Base-by-base conservation (phyloP, 2,797 vertebrate species). In the Zalophus californianus region DNA sequence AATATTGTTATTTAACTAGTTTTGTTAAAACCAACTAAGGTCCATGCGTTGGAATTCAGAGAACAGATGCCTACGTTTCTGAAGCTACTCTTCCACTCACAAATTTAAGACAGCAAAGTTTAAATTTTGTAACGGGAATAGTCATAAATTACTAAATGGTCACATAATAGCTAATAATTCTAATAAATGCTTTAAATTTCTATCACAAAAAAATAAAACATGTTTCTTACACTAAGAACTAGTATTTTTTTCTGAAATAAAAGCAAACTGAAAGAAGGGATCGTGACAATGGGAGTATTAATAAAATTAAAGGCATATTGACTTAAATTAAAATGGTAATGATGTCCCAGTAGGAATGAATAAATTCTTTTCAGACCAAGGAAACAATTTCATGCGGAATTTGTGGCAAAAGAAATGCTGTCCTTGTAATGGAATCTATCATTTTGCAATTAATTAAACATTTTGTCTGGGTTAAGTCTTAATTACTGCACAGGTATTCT, bases 271-370 rank as follows among this genome's bases (percentile, higher is more conserved):
- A 92, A 92, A 86, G n/a, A 79, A 93, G 72, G 64, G 2, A 20
- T 32, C 4, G 14, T 62, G 78, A 96, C 62, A 95, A 80, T 72
- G 32, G 58, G 2, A 54, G 1, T 41, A 77, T 85, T 88, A 90
- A 62, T 84, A 35, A 73, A 79, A n/a, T 66, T 92, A 41, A 80
- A 77, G 16, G 4, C 11, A 70, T 86, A 95, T 75, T 96, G 68
- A 91, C 50, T 90, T 93, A 72, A 91, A 88, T 62, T 89, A 89
- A 86, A 93, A 72, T 92, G 77, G 15, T 75, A 64, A n/a, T 90
- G 88, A 79, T 95, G 41, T 32, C 32, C 56, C 64, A 50, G 1
- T 82, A 91, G 41, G 29, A 94, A 68, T 80, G 11, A 80, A 35
- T 68, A 58, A 66, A 70, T 75, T 50, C 15, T 85, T 90, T 95